These are phyloP conservation scores for Cherax quadricarinatus DNA, from an alignment of 1,140 invertebrate species.

Conservation along the genomic window DNA sequence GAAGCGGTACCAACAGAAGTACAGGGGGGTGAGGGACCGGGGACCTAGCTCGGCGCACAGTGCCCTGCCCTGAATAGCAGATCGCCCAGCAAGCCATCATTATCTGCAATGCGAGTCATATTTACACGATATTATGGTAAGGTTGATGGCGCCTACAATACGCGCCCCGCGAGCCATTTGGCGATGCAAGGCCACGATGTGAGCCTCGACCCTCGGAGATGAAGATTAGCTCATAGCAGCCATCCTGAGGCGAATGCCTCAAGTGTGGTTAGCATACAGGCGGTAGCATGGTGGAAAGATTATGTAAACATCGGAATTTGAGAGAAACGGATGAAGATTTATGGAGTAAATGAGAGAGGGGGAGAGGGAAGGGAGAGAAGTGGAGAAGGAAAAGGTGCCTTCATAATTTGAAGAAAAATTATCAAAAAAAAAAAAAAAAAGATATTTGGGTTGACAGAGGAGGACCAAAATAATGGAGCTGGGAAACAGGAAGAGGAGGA, in stretches of 20 bases:
- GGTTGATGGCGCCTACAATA: conserved; percentile 38
- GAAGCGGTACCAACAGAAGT: conserved; percentile 48
- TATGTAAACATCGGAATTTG: too few relatives aligned
- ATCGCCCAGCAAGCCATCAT: conserved; percentile 43
- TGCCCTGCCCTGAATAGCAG: conserved; percentile 50
- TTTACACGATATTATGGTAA: conserved; percentile 60
- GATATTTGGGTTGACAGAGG: too few relatives aligned
- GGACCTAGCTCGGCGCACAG: background rate
- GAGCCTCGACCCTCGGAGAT: background rate
- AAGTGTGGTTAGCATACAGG: background rate
- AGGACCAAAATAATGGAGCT: too few relatives aligned
- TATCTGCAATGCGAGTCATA: conserved; percentile 36
- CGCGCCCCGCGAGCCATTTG: conserved; percentile 34
- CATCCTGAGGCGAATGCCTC: background rate
- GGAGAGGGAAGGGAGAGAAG: too few relatives aligned
- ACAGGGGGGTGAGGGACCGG: background rate
- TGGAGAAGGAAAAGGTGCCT: too few relatives aligned
- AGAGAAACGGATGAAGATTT: too few relatives aligned
- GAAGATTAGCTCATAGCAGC: conserved; percentile 1
- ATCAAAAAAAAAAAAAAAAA: too few relatives aligned
- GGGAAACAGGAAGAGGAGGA: too few relatives aligned
- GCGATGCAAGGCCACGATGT: conserved; percentile 9
- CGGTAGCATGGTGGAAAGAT: background rate
- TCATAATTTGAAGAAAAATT: too few relatives aligned
- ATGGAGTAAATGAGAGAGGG: too few relatives aligned